Evolutionary conservation across 2,888 invertebrate genomes (phyloP).

Genomic region (Venusia cambrica): DNA sequence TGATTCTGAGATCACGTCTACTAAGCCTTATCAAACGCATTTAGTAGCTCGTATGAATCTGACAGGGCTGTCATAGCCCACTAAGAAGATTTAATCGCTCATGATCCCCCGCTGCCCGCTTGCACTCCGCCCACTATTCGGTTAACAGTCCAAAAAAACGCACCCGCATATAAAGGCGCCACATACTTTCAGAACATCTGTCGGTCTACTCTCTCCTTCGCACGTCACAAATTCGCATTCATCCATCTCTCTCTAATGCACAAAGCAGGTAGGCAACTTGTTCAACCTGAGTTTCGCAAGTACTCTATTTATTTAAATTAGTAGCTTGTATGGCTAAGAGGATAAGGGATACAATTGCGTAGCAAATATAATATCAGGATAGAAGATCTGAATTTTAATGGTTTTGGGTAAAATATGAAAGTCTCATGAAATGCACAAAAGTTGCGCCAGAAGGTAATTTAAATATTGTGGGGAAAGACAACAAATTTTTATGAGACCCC

Average conservation of each 20-base stretch:
- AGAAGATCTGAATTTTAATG: too few relatives aligned
- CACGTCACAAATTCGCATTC: conserved; percentile 13
- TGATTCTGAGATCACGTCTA: too few relatives aligned
- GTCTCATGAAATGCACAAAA: too few relatives aligned
- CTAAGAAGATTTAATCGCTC: too few relatives aligned
- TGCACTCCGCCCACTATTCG: conserved; percentile 23
- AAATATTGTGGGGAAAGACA: too few relatives aligned
- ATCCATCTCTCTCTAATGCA: conserved; percentile 33
- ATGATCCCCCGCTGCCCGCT: conserved; percentile 24
- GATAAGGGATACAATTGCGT: conserved; percentile 16
- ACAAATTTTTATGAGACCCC: too few relatives aligned
- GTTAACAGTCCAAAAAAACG: conserved; percentile 44
- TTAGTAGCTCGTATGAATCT: too few relatives aligned
- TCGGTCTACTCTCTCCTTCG: conserved; percentile 35
- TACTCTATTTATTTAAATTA: conserved; percentile 17
- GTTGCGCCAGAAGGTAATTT: too few relatives aligned
- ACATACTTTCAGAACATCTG: conserved; percentile 66
- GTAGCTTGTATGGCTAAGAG: conserved; percentile 4
- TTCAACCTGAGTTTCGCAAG: conserved; percentile 46
- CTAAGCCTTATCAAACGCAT: too few relatives aligned
- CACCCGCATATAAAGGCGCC: conserved; percentile 66
- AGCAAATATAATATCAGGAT: background rate
- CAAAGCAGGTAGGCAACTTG: conserved; percentile 43
- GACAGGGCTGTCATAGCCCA: too few relatives aligned
- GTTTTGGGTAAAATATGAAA: too few relatives aligned